Evolutionary conservation across 2,797 vertebrate genomes (phyloP).

Genomic region (Scolopax bukidnonensis): DNA sequence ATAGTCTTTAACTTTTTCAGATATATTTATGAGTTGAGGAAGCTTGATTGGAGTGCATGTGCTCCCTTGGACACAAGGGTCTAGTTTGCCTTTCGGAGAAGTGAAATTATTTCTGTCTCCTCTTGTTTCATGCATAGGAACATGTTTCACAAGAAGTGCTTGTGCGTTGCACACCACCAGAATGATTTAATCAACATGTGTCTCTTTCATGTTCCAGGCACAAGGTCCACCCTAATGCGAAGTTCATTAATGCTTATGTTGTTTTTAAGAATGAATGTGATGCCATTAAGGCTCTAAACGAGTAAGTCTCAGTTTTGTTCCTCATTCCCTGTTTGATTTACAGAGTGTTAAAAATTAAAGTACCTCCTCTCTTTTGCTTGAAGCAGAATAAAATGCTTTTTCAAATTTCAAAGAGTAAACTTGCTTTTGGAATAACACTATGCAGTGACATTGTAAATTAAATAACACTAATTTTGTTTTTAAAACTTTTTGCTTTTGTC

Average conservation of each 20-base stretch:
- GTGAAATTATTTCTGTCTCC: too few relatives aligned
- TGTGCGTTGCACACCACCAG: background rate
- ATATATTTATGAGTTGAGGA: background rate
- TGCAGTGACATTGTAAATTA: background rate
- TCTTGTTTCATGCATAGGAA: too few relatives aligned
- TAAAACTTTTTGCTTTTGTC: background rate
- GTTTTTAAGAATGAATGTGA: conserved; percentile 86
- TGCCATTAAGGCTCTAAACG: conserved; percentile 81
- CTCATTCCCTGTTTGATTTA: background rate
- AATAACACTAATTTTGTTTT: background rate
- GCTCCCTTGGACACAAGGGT: background rate
- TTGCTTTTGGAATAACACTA: background rate
- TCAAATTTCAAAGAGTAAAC: background rate
- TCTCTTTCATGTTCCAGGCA: conserved; percentile 74
- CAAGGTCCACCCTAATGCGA: conserved; percentile 86
- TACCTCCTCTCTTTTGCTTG: background rate
- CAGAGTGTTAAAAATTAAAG: background rate
- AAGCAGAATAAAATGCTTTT: background rate
- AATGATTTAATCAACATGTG: background rate
- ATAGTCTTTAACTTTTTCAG: background rate
- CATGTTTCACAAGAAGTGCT: background rate
- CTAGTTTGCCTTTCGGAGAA: background rate
- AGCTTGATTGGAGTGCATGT: background rate
- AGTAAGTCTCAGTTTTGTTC: conserved; percentile 74
- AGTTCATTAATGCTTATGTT: conserved; percentile 92